Evolutionary conservation across 2,113 vertebrate species (phyloP), one percentile per base, ranked within the genome.

Genomic region (Chaenocephalus aceratus): DNA sequence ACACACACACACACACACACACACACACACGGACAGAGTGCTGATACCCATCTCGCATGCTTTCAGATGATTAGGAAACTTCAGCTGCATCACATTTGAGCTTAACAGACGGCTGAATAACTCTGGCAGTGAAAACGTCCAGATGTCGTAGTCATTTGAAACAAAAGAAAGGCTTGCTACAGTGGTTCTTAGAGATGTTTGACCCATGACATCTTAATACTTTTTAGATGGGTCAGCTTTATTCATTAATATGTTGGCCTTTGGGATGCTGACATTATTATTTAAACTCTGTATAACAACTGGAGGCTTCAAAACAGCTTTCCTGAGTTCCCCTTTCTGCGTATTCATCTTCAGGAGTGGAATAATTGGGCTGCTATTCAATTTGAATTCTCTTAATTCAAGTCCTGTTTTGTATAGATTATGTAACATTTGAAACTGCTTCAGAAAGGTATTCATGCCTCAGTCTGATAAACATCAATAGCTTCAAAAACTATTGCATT

Each of bases 21-120:
- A 85, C 85, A 86, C 85, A 86, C 84, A 86, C 80, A 84, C 84
- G 87, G 87, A 77, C 87, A 72, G 84, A 85, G 89, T 0, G 36
- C 81, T 46, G 88, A 92, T 93, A 89, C 89, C 82, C 80, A 91
- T 93, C 91, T 90, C 51, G 82, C 88, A 89, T 87, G 89, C 85
- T 84, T 91, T 89, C 85, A 87, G 87, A 92, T 87, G 81, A 86
- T 89, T 86, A 68, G 83, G 71, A 77, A 86, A 86, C 79, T 86
- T 85, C 52, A 76, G 80, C 77, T 66, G 85, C 69, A 67, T 67
- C 69, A 54, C 66, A 69, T 83, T 83, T 84, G 59, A 75, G 77
- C 84, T 75, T 11, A 21, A 77, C 18, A 75, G 59, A 69, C 8
- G 64, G 45, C 64, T 80, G 70, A 72, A 62, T 51, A 72, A 46